Evolutionary conservation across 2,113 vertebrate species (phyloP), one percentile per base, ranked within the genome.

Genomic region (Saccopteryx leptura): DNA sequence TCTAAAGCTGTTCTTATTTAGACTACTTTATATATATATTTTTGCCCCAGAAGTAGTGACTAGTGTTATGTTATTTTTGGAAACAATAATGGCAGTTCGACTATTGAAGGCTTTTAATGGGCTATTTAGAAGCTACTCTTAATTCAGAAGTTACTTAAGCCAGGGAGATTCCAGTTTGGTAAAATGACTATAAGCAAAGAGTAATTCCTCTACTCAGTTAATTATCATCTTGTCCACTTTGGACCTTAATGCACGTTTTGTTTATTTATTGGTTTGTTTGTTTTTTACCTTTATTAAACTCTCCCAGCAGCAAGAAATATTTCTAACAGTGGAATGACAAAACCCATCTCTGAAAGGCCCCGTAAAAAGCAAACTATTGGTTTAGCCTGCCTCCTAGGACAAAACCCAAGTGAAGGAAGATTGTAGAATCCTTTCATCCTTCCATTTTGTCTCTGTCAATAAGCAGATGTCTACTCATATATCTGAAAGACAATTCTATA

Each of bases 101-200:
- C 84, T 65, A 9, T 9, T 28, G 86, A 94, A 94, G 23, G 50
- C 19, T 69, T 93, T 82, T 91, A 80, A 95, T 71, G 19, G 83
- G n/a, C 26, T 94, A 9, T 94, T 93, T 90, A 65, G 94, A 71
- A 95, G 50, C 54, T 90, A 21, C 15, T 88, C 88, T 96, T 96
- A 90, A 95, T 94, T 96, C 68, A 74, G 69, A 74, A 92, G 60
- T 86, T 58, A 13, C 26, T 24, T 24, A 94, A 96, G 52, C 31
- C 15, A 15, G 54, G 56, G 94, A 74, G 94, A 93, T 82, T 81
- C 9, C 72, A 6, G 94, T 97, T 86, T 82, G 48, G 39, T 88
- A 52, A 86, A 96, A 39, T 39, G 61, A 19, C 78, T 94, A 23
- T 8, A 56, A 74, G n/a, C 75, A 83, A 61, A 69, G 93, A n/a